phyloP scores from a whole-genome alignment of 2,888 invertebrate species.

The Physocephala rufipes region DNA sequence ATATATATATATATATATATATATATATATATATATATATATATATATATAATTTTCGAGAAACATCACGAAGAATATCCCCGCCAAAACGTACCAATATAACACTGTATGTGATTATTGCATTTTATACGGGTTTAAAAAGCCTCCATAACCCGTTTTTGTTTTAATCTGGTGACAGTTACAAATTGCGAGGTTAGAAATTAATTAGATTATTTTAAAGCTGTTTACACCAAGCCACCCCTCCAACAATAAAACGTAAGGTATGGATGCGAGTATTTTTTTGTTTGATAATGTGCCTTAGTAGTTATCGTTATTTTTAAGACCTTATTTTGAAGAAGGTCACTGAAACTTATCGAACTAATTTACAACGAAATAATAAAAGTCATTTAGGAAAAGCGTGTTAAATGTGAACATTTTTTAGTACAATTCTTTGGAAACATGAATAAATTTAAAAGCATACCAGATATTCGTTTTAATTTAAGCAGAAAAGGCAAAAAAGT shows the following conservation, averaged over 20 bases:
- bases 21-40: too few species aligned
- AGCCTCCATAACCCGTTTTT: too few species aligned
- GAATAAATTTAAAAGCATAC: too few species aligned
- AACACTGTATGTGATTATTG: background rate
- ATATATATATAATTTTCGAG: too few species aligned
- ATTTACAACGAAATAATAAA: too few species aligned
- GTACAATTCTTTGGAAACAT: too few species aligned
- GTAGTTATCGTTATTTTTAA: background rate
- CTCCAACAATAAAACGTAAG: too few species aligned
- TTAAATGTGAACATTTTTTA: too few species aligned
- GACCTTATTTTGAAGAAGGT: background rate
- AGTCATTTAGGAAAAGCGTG: too few species aligned
- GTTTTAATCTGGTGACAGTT: background rate
- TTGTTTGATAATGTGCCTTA: background rate
- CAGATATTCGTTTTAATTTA: too few species aligned
- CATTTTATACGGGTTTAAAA: background rate
- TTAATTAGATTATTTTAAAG: constrained; percentile 26
- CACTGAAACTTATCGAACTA: background rate
- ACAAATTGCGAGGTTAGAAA: constrained; percentile 15
- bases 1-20: too few species aligned
- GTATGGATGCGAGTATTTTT: background rate
- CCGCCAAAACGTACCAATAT: background rate
- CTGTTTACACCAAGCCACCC: background rate
- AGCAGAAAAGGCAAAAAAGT: too few species aligned
- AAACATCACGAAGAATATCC: background rate